Base-by-base conservation (phyloP, 2,113 vertebrate species). In the Sinosuthora webbiana region DNA sequence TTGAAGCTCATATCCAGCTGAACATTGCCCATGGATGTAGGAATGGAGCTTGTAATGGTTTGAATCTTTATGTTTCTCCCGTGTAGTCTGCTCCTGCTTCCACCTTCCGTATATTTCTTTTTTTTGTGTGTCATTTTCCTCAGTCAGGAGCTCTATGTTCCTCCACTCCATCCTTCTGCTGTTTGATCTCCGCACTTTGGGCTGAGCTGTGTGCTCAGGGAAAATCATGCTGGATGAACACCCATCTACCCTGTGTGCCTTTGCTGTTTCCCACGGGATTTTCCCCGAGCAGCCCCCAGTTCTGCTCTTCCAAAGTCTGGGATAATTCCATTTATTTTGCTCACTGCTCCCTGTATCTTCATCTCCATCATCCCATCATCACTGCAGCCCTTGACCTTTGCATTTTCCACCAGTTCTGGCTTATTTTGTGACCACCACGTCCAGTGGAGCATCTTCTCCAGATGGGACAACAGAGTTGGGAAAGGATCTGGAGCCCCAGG, bases 401-500 rank as follows among this genome's bases (percentile, higher is more conserved):
- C 5, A 24, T 78, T 45, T 79, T 55, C 70, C 35, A 35, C 2
- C 13, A 16, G 6, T 31, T 75, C 39, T 7, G 50, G 5, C 39
- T 57, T 67, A 2, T 22, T n/a, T 67, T 49, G 20, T 22, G 19
- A 78, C n/a, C 4, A 53, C 22, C 56, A 28, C 0, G 1, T 57
- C 37, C 44, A 63, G 20, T 3, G 37, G 5, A 75, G 16, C n/a
- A 59, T 4, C 11, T 33, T 45, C 52, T 15, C 42, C 30, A 53
- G 18, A 5, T 4, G 16, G n/a, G 30, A 49, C 3, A 56, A 30
- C 0, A 3, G 4, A 37, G 4, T 0, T 57, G 44, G 76, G 47
- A 37, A 73, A 57, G 37, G 44, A 12, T 8, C 11, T 15, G 76
- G 42, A 80, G 35, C n/a, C 1, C 4, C 49, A 3, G n/a, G 24